Conservation (phyloP, 2,113 vertebrate genomes). For the Plotosus lineatus region DNA sequence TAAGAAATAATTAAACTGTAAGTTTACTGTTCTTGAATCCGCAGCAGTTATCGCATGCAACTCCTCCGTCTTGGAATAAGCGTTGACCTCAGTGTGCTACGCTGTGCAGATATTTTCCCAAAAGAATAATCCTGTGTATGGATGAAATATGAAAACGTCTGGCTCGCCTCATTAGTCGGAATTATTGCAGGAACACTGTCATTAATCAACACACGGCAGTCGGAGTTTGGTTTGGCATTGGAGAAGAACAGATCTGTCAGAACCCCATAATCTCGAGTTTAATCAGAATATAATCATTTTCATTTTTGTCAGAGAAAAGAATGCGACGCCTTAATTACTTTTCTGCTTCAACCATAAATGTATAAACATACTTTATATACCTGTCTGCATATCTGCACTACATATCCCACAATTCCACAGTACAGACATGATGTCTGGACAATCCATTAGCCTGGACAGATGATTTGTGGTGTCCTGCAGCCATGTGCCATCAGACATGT, state of each 20-base stretch:
- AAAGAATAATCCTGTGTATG: background rate
- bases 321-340: too few species aligned
- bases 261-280: background rate
- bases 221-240: conserved; percentile 1
- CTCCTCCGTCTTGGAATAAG: background rate
- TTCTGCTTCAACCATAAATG: background rate
- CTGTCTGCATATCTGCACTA: background rate
- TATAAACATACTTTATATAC: background rate
- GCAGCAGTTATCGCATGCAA: background rate
- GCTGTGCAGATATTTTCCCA: background rate
- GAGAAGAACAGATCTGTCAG: background rate
- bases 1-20: too few species aligned
- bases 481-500: background rate
- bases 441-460: background rate
- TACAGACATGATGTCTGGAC: background rate
- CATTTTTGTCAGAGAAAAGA: background rate
- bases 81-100: background rate
- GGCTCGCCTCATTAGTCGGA: background rate
- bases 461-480: background rate
- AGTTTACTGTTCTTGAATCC: background rate
- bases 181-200: background rate
- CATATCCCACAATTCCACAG: background rate
- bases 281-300: background rate
- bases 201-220: conserved; percentile 9
- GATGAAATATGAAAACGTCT: conserved; percentile 21